A percentile compares a stretch with the other conserved stretches of the same genome.
Evolutionary conservation across 53 echinoderm and acorn worm genomes (phyloP).

Genomic region (Astropecten irregularis): DNA sequence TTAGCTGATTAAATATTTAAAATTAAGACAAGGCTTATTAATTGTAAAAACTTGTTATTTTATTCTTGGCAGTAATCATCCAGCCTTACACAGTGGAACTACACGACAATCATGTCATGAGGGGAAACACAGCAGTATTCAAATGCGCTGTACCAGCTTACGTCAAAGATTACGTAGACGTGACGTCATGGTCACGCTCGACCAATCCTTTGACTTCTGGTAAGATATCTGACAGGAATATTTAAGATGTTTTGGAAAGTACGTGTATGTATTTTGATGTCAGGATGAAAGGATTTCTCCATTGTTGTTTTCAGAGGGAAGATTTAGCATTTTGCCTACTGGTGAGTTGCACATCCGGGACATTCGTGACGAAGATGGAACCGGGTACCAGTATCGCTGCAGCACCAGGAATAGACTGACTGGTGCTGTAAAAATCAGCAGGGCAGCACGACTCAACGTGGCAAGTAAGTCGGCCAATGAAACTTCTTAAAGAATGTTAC

Average conservation of each 20-base stretch:
- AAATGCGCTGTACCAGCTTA: slow-evolving; percentile 93
- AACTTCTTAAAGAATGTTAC: too few relatives aligned
- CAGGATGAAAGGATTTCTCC: too few relatives aligned
- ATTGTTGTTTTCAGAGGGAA: too few relatives aligned
- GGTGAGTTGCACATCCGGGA: slow-evolving; percentile 97
- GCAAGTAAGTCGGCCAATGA: slow-evolving; percentile 88
- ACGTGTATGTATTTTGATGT: too few relatives aligned
- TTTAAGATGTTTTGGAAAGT: too few relatives aligned
- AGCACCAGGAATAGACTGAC: slow-evolving; percentile 75
- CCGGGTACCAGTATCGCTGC: slow-evolving; percentile 77
- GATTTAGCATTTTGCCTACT: slow-evolving; percentile 85
- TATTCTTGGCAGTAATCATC: slow-evolving; percentile 70
- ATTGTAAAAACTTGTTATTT: too few relatives aligned
- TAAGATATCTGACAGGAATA: slow-evolving; percentile 6
- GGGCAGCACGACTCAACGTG: slow-evolving; percentile 58
- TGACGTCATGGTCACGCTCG: slow-evolving; percentile 86
- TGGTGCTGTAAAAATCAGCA: slow-evolving; percentile 67
- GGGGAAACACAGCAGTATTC: slow-evolving; percentile 95
- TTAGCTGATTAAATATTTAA: too few relatives aligned
- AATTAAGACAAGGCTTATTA: too few relatives aligned
- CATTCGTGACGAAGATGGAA: slow-evolving; percentile 70
- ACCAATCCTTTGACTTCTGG: slow-evolving; percentile 66
- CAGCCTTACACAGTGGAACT: slow-evolving; percentile 84
- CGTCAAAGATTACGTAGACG: slow-evolving; percentile 93
- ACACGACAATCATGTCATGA: slow-evolving; percentile 89